Evolutionary conservation across 2,113 vertebrate genomes (phyloP).

Genomic region (Limanda limanda): DNA sequence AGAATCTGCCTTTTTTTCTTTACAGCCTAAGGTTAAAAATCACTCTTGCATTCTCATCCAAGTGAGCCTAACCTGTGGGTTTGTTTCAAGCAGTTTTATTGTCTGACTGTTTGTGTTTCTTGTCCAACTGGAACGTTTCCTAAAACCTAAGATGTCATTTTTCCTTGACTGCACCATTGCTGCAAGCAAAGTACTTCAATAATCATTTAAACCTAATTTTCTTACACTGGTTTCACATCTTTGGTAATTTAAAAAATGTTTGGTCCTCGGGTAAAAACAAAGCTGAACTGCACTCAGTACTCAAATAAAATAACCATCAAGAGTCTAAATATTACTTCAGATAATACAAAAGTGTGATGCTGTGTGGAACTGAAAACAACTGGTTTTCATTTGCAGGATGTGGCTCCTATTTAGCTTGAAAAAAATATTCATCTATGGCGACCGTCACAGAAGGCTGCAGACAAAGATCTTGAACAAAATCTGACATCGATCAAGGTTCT

Average conservation of each 20-base stretch:
- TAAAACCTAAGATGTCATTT: too few species aligned
- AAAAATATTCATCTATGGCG: neutral
- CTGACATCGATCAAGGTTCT: neutral
- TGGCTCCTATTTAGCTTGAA: constrained; percentile 8
- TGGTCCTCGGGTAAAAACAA: neutral
- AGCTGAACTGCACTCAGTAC: neutral
- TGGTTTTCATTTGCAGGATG: constrained; percentile 41
- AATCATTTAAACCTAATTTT: too few species aligned
- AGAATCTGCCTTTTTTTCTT: neutral
- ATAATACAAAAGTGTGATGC: neutral
- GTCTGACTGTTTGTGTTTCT: too few species aligned
- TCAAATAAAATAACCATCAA: neutral
- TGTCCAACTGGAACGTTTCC: too few species aligned
- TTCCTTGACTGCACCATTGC: too few species aligned
- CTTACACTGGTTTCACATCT: neutral
- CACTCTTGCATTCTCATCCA: neutral
- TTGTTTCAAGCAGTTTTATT: too few species aligned
- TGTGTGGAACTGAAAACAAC: constrained; percentile 8
- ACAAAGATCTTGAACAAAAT: neutral
- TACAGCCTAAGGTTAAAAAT: neutral
- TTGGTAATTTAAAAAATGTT: neutral
- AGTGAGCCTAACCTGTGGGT: neutral
- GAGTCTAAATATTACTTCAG: neutral
- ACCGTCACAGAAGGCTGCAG: neutral
- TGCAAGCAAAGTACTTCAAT: too few species aligned